Evolutionary conservation across 2,888 invertebrate species (phyloP), one percentile per base, ranked within the genome.

Genomic region (Chrysomela aeneicollis): DNA sequence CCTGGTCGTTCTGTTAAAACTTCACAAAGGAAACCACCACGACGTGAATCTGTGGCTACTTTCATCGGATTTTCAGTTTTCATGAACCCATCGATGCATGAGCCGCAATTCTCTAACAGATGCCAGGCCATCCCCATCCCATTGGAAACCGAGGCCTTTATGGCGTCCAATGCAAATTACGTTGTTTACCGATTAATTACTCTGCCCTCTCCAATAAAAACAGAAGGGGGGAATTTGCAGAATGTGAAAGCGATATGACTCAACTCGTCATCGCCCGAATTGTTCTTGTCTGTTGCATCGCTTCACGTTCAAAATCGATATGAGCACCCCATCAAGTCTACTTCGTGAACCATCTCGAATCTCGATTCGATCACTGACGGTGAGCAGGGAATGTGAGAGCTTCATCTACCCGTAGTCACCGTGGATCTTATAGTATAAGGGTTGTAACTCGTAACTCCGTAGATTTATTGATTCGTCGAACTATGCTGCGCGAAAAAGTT

Each of bases 141-240:
- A 42, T 15, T 15, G 3, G 42, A 42, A 42, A 42, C 9, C 42
- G 42, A 42, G 37, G 57, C 22, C 49, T 59, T 19, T 59, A 59
- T 57, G 50, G 64, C 64, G 59, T 64, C 59, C 59, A 64, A 59
- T 50, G 49, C 53, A 64, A 64, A 64, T 64, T 64, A 64, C 59
- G 54, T 59, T 64, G 59, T 64, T 64, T 64, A 64, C 64, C 47
- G 54, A 59, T 59, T 64, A 59, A 64, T 64, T 55, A 64, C 55
- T 60, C 50, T 54, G 26, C 60, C 64, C 64, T 60, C 55, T 55
- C 60, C 64, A 64, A 64, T 64, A 32, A 60, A 54, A 55, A 51
- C 64, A 26, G 42, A 52, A 57, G 49, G 62, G 62, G 46, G 30
- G 30, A 35, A 54, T 3, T 19, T 15, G 37, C 35, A 21, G 18